Percentiles rank a stretch among this genome's conserved stretches.
These are phyloP conservation scores for Cirrhinus mrigala DNA, from an alignment of 2,797 vertebrate genomes.

Conservation along the genomic window DNA sequence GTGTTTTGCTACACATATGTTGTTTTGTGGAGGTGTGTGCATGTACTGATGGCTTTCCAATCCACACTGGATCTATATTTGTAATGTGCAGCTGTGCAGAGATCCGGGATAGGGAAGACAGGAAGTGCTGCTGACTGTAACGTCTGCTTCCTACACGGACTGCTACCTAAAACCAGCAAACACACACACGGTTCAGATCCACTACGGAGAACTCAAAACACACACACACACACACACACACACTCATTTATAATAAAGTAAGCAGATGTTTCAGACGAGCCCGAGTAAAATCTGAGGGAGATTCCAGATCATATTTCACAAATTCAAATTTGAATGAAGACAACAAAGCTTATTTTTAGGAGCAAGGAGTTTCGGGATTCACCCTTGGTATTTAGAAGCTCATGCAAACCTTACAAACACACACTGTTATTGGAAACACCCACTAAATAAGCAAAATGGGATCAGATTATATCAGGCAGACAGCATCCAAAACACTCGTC, in stretches of 20 bases:
- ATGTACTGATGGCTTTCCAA: slow-evolving; percentile 57
- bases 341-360: background rate
- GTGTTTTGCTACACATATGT: too few relatives aligned
- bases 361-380: background rate
- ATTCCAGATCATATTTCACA: background rate
- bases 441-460: slow-evolving; percentile 2
- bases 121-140: slow-evolving; percentile 62
- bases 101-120: slow-evolving; percentile 61
- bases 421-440: background rate
- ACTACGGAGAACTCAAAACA: background rate
- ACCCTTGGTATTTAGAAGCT: background rate
- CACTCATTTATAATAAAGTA: background rate
- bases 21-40: slow-evolving; percentile 18
- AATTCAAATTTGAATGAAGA: background rate
- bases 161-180: slow-evolving; percentile 30
- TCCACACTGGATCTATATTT: slow-evolving; percentile 65
- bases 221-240: too few relatives aligned
- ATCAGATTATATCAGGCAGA: background rate
- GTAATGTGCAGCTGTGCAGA: slow-evolving; percentile 67
- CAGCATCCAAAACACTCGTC: background rate
- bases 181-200: background rate
- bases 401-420: background rate
- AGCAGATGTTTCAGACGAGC: background rate
- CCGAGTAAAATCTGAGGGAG: background rate
- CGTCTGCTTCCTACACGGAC: slow-evolving; percentile 54